Evolutionary conservation across 2,888 invertebrate genomes (phyloP).

Genomic region (Luperina nickerlii): DNA sequence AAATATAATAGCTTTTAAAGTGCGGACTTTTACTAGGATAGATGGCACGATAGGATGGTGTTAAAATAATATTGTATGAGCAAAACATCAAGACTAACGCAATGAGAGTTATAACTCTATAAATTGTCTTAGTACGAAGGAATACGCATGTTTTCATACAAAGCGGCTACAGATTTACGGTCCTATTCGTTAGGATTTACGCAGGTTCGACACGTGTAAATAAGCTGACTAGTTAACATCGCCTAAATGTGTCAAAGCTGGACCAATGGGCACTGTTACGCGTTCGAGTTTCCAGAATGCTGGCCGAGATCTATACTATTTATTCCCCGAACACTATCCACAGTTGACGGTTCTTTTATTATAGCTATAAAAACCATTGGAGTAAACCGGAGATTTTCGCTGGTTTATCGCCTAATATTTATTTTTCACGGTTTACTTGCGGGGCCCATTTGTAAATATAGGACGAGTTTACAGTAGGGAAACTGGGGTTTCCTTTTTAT

Average conservation of each 20-base stretch:
- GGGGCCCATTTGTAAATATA: constrained; percentile 80
- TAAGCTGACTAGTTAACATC: constrained; percentile 74
- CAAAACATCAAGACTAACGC: constrained; percentile 35
- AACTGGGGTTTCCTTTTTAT: constrained; percentile 74
- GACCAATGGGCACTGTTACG: constrained; percentile 79
- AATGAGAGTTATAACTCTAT: constrained; percentile 57
- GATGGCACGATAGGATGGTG: constrained; percentile 64
- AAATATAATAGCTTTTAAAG: constrained; percentile 71
- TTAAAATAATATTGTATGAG: constrained; percentile 62
- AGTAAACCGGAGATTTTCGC: constrained; percentile 85
- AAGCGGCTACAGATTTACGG: constrained; percentile 71
- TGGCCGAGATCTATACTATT: constrained; percentile 83
- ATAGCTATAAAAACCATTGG: constrained; percentile 85
- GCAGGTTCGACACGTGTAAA: constrained; percentile 73
- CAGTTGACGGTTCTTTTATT: constrained; percentile 89
- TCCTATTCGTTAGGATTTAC: constrained; percentile 76
- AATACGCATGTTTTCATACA: constrained; percentile 60
- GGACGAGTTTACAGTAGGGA: constrained; percentile 76
- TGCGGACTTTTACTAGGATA: constrained; percentile 67
- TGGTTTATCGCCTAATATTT: constrained; percentile 88
- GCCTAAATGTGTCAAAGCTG: constrained; percentile 81
- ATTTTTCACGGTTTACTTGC: constrained; percentile 86
- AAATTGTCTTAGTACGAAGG: constrained; percentile 48
- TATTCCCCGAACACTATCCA: constrained; percentile 83
- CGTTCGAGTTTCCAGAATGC: constrained; percentile 80